Evolutionary conservation across 2,113 vertebrate species (phyloP), one percentile per base, ranked within the genome.

Genomic region (Dipodomys spectabilis): DNA sequence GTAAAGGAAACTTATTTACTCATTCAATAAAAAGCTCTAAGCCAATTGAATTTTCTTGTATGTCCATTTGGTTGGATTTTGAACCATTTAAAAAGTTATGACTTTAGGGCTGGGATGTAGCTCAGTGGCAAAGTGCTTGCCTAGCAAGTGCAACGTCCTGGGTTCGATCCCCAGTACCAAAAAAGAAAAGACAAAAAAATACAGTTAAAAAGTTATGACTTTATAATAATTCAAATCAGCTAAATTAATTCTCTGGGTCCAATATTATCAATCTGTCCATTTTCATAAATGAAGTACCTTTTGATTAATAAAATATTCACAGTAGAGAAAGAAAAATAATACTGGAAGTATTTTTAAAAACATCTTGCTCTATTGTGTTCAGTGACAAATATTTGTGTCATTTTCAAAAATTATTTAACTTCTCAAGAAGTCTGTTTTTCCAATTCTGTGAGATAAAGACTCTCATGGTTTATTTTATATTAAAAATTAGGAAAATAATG

Each of bases 251-350:
- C 12, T 89, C 4, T 91, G 30, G 93, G 7, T 79, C 49, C 30
- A 95, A 89, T 16, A 75, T 49, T 49, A 49, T 49, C 49, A 49
- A 49, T 49, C 49, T 49, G 1, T 49, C 9, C 8, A 49, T 12
- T 49, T 49, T 30, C 9, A 57, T 45, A 92, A 87, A 73, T 39
- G 32, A 88, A 94, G 68, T 80, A 86, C 0, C 0, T 0, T 71
- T 75, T 67, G 28, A 86, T 84, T 74, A 86, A 80, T 91, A 86
- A 91, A 83, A 88, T 90, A 87, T 67, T 79, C 45, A 84, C 62
- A 67, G 23, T 8, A 12, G 6, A 84, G 30, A 80, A 90, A 83
- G 44, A 80, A 92, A 95, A 82, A 62, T n/a, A 45, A 82, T 62
- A 64, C 6, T 65, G 18, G 90, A 92, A 81, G 86, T 80, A 86